These are phyloP conservation scores for Holacanthella duospinosa DNA, from an alignment of 2,888 invertebrate species.

Conservation along the genomic window DNA sequence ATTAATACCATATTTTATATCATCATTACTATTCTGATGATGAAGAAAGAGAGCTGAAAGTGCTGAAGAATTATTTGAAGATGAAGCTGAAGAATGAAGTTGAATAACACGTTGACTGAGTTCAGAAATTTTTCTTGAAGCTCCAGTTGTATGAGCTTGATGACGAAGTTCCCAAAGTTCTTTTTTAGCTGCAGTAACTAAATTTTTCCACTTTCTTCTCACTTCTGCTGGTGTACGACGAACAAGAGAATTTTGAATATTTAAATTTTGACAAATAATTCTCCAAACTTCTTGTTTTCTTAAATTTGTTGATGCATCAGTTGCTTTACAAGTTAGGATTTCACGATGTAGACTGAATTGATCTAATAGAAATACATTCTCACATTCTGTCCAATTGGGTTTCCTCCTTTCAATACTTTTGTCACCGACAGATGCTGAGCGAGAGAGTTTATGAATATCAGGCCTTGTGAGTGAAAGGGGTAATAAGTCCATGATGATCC, in stretches of 20 bases:
- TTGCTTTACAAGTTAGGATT: slow-evolving; percentile 37
- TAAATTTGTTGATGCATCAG: slow-evolving; percentile 37
- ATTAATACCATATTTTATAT: not conserved
- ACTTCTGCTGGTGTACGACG: slow-evolving; percentile 37
- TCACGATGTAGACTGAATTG: slow-evolving; percentile 36
- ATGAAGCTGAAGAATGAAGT: slow-evolving; percentile 24
- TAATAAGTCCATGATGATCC: slow-evolving; percentile 6
- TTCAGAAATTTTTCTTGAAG: slow-evolving; percentile 33
- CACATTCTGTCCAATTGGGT: slow-evolving; percentile 29
- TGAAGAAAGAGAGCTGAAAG: not conserved
- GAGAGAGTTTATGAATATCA: slow-evolving; percentile 8
- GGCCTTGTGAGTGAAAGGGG: slow-evolving; percentile 7
- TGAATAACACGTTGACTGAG: slow-evolving; percentile 36
- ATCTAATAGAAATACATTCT: slow-evolving; percentile 37
- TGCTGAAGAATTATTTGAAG: not conserved
- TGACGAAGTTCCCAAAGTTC: slow-evolving; percentile 38
- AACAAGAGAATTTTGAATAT: slow-evolving; percentile 35
- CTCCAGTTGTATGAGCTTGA: slow-evolving; percentile 24
- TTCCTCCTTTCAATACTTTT: slow-evolving; percentile 22
- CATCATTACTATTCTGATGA: slow-evolving; percentile 1
- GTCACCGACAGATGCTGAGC: slow-evolving; percentile 11
- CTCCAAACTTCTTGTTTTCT: slow-evolving; percentile 37
- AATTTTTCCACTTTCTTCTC: slow-evolving; percentile 37
- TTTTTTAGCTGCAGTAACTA: slow-evolving; percentile 37
- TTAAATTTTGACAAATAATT: slow-evolving; percentile 36